phyloP scores from a whole-genome alignment of 2,797 vertebrate genomes.

The Danio kyathit region DNA sequence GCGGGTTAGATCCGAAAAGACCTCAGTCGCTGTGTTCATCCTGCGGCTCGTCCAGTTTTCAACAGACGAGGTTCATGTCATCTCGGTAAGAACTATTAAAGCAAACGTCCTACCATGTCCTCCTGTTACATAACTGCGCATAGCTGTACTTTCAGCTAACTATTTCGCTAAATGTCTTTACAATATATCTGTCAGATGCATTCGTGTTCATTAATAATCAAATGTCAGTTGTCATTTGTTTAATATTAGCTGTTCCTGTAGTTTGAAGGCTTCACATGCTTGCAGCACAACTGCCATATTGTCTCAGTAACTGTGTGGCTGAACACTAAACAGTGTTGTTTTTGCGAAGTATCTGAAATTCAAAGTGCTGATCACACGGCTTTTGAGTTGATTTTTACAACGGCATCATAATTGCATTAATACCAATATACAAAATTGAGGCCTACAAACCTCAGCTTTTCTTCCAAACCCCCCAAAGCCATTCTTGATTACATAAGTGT shows the following conservation, averaged over 20 bases:
- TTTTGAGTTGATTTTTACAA: not conserved
- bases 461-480: conserved; percentile 1
- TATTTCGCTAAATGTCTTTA: not conserved
- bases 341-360: not conserved
- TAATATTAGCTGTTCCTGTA: not conserved
- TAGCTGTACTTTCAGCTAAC: not conserved
- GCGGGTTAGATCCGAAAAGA: conserved; percentile 65
- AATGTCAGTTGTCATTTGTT: not conserved
- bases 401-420: not conserved
- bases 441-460: conserved; percentile 18
- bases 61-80: conserved; percentile 78
- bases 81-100: conserved; percentile 77
- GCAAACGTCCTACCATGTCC: conserved; percentile 4
- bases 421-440: not conserved
- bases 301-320: not conserved
- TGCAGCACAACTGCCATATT: not conserved
- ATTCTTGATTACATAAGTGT: conserved; percentile 19
- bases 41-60: conserved; percentile 68
- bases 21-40: conserved; percentile 68
- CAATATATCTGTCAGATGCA: not conserved
- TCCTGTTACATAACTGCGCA: conserved; percentile 1
- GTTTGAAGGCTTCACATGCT: conserved; percentile 1
- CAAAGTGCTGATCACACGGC: not conserved
- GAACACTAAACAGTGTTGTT: not conserved
- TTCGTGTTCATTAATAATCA: not conserved